These are phyloP conservation scores for Drosophila sechellia DNA, from an alignment of 1,140 invertebrate species.

Conservation along the genomic window DNA sequence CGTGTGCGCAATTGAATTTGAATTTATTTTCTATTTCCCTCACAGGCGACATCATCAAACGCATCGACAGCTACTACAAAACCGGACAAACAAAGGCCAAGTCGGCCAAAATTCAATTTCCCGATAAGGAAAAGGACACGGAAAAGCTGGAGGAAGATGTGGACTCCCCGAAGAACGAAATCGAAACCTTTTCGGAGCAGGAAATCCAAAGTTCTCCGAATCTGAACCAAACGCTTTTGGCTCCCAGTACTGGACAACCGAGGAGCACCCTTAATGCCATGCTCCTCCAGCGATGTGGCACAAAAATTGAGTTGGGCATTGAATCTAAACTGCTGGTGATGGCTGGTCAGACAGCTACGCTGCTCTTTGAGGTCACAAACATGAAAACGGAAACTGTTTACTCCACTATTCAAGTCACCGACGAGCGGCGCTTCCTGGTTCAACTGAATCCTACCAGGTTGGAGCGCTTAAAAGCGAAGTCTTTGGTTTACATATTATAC, in stretches of 20 bases:
- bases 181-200: conserved; percentile 77
- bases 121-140: conserved; percentile 41
- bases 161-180: conserved; percentile 64
- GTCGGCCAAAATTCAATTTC: conserved; percentile 63
- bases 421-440: conserved; percentile 85
- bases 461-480: neutral
- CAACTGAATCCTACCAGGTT: conserved; percentile 83
- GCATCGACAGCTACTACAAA: conserved; percentile 74
- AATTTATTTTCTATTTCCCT: neutral
- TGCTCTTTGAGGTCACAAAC: conserved; percentile 87
- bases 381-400: conserved; percentile 85
- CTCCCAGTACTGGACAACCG: conserved; percentile 47
- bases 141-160: conserved; percentile 49
- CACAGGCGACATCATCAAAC: conserved; percentile 77
- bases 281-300: conserved; percentile 70
- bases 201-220: conserved; percentile 60
- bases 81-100: conserved; percentile 26
- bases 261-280: conserved; percentile 54
- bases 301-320: conserved; percentile 78
- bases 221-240: conserved; percentile 56
- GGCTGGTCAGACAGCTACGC: conserved; percentile 63
- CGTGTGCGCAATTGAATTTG: conserved; percentile 19
- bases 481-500: no score
- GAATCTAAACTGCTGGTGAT: conserved; percentile 76
- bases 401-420: conserved; percentile 86